These are phyloP conservation scores for Pelodiscus sinensis DNA, from an alignment of 2,113 vertebrate species.

Conservation along the genomic window DNA sequence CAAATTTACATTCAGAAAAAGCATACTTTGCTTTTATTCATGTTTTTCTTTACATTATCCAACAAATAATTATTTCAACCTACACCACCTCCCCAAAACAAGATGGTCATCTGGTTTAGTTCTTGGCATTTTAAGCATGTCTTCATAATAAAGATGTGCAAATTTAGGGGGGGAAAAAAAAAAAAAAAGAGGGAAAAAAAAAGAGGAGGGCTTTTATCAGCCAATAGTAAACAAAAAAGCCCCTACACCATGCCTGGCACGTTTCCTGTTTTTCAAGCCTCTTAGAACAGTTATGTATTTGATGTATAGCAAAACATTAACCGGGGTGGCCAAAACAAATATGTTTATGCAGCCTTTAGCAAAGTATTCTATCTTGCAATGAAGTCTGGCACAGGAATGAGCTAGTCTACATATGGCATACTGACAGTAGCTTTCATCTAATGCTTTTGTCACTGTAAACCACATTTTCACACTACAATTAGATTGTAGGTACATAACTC, in stretches of 20 bases:
- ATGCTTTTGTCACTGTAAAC: too few species aligned
- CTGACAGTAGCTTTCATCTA: accelerated
- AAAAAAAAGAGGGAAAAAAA: background rate
- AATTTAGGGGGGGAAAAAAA: too few species aligned
- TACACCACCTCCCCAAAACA: background rate
- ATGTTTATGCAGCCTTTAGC: background rate
- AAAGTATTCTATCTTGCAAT: background rate
- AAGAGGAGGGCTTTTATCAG: background rate
- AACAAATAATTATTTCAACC: background rate
- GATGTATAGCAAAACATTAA: background rate
- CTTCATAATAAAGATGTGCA: background rate
- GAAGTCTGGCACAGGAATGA: background rate
- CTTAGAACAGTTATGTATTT: background rate
- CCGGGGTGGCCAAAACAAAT: background rate
- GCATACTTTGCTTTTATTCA: background rate
- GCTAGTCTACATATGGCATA: background rate
- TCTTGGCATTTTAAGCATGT: background rate
- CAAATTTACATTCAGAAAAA: background rate
- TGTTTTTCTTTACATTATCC: background rate
- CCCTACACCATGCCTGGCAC: background rate
- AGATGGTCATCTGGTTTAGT: background rate
- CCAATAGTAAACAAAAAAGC: background rate
- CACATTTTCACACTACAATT: background rate
- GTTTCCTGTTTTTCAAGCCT: background rate
- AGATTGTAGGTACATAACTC: background rate